These are phyloP conservation scores for Lypha dubia DNA, from an alignment of 2,888 invertebrate species.

Conservation along the genomic window DNA sequence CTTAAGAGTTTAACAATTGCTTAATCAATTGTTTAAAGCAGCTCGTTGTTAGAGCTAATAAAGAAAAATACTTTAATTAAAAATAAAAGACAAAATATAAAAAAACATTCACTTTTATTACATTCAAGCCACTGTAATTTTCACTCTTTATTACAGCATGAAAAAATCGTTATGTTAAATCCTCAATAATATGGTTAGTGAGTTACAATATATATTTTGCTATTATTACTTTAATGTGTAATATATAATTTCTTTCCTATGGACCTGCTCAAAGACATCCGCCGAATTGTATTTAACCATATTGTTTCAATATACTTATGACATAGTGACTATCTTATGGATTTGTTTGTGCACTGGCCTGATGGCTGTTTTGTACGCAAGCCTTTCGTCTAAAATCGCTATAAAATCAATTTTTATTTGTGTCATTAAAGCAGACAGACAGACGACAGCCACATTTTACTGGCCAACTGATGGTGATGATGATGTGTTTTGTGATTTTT, in stretches of 20 bases:
- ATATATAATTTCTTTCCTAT: conserved; percentile 42
- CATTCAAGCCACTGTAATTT: conserved; percentile 16
- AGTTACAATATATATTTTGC: conserved; percentile 27
- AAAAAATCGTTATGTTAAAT: conserved; percentile 63
- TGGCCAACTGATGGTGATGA: no score
- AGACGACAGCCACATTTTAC: not conserved
- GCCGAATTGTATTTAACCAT: conserved; percentile 44
- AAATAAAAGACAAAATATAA: not conserved
- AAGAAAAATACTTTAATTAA: not conserved
- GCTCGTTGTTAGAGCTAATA: not conserved
- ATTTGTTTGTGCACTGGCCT: conserved; percentile 7
- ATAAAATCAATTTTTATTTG: conserved; percentile 33
- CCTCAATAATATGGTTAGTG: conserved; percentile 55
- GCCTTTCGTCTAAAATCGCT: conserved; percentile 23
- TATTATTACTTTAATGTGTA: conserved; percentile 28
- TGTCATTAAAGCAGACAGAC: not conserved
- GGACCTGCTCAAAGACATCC: conserved; percentile 43
- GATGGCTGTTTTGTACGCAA: not conserved
- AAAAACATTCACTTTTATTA: not conserved
- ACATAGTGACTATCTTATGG: conserved; percentile 24
- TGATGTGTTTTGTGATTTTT: conserved; percentile 41
- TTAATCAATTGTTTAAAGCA: no score
- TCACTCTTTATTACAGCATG: conserved; percentile 46
- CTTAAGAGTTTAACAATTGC: no score
- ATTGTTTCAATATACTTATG: conserved; percentile 40